Evolutionary conservation across 2,113 vertebrate genomes (phyloP), one percentile per base, ranked within the genome.

Genomic region (Saguinus midas): DNA sequence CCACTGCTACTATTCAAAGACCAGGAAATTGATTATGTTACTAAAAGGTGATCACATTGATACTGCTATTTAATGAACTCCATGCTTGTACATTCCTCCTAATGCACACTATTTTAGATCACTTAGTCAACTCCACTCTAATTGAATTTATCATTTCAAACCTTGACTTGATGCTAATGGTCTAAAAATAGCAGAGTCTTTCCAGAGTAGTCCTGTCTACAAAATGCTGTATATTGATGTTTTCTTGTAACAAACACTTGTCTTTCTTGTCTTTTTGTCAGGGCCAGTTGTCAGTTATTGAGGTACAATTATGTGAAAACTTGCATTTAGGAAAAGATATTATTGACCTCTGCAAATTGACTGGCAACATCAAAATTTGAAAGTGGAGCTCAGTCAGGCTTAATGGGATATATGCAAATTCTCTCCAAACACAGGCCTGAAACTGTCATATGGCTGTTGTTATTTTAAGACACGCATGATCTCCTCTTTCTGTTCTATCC

Each of bases 381-480:
- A 98, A 98, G 89, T 83, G 82, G 40, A 97, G 92, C 96, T 97
- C 96, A 96, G 97, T 98, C 97, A 96, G 82, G 76, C 92, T 98
- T 98, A 98, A 98, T 98, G 96, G 82, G 97, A 98, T 98, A 96
- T 98, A 98, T 98, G 98, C 98, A 98, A 98, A 98, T 98, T 93
- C 37, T 93, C 55, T 90, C 35, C 93, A 94, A 97, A 97, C 84
- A 92, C 96, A 97, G 95, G 94, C 98, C 91, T 96, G 79, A 98
- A 98, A 96, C 97, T 98, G 96, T 98, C 98, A 98, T 94, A 85
- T 90, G 90, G 81, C 79, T 98, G 91, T 86, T 97, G 96, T 97
- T 98, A 96, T 98, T 99, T 98, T 98, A 97, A 98, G 93, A 80
- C 40, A 80, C 8, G 45, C 83, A 92, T 76, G 83, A 92, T 95